These are phyloP conservation scores for Lytechinus pictus DNA, from an alignment of 35 echinoderm and acorn worm genomes.

Conservation along the genomic window DNA sequence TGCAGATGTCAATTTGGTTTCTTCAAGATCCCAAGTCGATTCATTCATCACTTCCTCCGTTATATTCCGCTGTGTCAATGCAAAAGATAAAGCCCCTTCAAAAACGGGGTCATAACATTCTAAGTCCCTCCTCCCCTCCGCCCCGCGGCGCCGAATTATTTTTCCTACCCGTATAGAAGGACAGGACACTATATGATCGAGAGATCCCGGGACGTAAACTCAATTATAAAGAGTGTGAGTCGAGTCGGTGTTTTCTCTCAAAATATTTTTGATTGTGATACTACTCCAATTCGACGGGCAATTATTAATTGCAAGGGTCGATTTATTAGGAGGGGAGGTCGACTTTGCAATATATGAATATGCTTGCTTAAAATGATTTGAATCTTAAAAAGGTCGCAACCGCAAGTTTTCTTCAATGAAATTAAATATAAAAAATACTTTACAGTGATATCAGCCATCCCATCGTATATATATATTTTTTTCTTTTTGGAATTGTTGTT, in stretches of 20 bases:
- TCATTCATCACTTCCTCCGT: background rate
- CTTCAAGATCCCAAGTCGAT: background rate
- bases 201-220: background rate
- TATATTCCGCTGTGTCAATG: background rate
- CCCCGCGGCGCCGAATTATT: background rate
- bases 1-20: background rate
- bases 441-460: too few species aligned
- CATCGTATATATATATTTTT: too few species aligned
- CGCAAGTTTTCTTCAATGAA: too few species aligned
- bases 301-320: background rate
- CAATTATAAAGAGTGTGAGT: conserved; percentile 31
- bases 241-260: conserved; percentile 22
- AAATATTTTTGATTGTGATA: conserved; percentile 38
- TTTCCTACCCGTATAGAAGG: background rate
- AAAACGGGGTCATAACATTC: conserved; percentile 8
- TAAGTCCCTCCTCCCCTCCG: background rate
- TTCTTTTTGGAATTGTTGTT: too few species aligned
- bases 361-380: background rate
- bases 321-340: background rate
- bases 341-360: background rate
- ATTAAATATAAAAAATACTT: too few species aligned
- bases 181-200: background rate
- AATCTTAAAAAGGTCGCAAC: too few species aligned
- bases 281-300: background rate
- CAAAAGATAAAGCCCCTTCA: background rate